Percentiles rank a stretch among this genome's conserved stretches.
Evolutionary conservation across 2,888 invertebrate species (phyloP).

Genomic region (Chymomyza caudatula): DNA sequence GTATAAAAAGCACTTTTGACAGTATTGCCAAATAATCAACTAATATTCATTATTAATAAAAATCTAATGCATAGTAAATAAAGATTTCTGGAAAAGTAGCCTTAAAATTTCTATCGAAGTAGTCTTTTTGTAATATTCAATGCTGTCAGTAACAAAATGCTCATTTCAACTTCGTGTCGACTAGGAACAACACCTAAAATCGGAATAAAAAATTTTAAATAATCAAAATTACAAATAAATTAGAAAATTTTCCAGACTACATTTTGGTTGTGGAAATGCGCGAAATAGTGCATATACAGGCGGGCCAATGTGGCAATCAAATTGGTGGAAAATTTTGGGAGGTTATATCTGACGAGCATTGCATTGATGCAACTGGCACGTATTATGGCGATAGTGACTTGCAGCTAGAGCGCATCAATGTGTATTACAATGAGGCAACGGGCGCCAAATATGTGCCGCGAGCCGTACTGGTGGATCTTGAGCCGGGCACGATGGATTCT

Average conservation of each 20-base stretch:
- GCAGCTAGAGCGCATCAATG: slow-evolving; percentile 95
- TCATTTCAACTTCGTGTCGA: slow-evolving; percentile 48
- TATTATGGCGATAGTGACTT: slow-evolving; percentile 95
- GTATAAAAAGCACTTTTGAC: not conserved
- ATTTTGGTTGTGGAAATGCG: slow-evolving; percentile 86
- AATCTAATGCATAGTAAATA: no score
- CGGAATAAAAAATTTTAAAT: slow-evolving; percentile 23
- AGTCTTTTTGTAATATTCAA: slow-evolving; percentile 15
- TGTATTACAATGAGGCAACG: slow-evolving; percentile 96
- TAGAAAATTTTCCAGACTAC: not conserved
- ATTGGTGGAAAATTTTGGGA: slow-evolving; percentile 98
- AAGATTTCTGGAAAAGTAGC: not conserved
- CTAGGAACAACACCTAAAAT: slow-evolving; percentile 44
- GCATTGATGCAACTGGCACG: slow-evolving; percentile 93
- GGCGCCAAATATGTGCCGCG: slow-evolving; percentile 96
- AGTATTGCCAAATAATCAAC: no score
- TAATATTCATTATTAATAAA: no score
- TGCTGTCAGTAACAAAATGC: not conserved
- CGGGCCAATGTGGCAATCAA: slow-evolving; percentile 97
- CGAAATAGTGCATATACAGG: slow-evolving; percentile 97
- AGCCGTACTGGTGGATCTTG: slow-evolving; percentile 94
- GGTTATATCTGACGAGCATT: slow-evolving; percentile 96
- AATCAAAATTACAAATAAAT: slow-evolving; percentile 35
- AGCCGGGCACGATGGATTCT: slow-evolving; percentile 98
- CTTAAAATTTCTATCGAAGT: slow-evolving; percentile 30